Evolutionary conservation across 2,113 vertebrate species (phyloP).

Genomic region (Brevimyrus niger): DNA sequence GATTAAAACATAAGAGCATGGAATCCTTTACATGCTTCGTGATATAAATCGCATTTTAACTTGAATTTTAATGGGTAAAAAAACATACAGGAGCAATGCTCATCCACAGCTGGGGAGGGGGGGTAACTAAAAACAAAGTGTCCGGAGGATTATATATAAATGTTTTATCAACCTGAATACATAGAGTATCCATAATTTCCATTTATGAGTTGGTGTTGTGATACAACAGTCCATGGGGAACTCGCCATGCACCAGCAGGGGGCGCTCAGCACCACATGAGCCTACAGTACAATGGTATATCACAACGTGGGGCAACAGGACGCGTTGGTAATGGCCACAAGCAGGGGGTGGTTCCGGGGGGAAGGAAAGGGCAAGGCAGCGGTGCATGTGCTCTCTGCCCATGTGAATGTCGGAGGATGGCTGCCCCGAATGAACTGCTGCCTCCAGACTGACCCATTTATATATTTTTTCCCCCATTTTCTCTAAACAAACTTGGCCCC

Average conservation of each 20-base stretch:
- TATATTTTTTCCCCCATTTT: not conserved
- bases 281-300: not conserved
- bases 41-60: not conserved
- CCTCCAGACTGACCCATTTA: not conserved
- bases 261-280: not conserved
- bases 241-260: not conserved
- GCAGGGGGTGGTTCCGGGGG: not conserved
- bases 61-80: not conserved
- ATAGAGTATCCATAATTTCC: not conserved
- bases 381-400: not conserved
- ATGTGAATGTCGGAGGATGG: not conserved
- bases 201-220: not conserved
- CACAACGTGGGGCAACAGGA: not conserved
- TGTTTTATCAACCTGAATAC: not conserved
- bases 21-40: not conserved
- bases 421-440: not conserved
- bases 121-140: not conserved
- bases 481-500: not conserved
- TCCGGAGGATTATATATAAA: not conserved
- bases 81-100: not conserved
- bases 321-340: not conserved
- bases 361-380: not conserved
- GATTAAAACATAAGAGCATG: not conserved
- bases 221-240: not conserved
- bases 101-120: not conserved